phyloP scores from a whole-genome alignment of 2,888 invertebrate genomes.

The Hydriomena furcata region DNA sequence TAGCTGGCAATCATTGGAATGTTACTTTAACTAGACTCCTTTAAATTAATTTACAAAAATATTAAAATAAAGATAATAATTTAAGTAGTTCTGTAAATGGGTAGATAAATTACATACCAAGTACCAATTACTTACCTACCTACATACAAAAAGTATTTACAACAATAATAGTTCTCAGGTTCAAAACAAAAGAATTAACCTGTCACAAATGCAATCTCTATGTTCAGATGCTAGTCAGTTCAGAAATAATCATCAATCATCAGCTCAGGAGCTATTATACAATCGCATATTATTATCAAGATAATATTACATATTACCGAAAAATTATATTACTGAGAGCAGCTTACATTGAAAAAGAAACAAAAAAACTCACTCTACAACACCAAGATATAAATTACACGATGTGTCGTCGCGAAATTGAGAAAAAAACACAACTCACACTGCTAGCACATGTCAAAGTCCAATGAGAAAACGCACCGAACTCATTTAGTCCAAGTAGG shows the following conservation, averaged over 20 bases:
- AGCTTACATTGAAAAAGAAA: conserved; percentile 12
- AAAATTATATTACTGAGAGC: conserved; percentile 3
- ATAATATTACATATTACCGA: conserved; percentile 21
- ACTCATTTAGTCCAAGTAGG: conserved; percentile 74
- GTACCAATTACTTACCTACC: too few relatives aligned
- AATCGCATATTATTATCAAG: conserved; percentile 30
- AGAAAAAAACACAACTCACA: conserved; percentile 41
- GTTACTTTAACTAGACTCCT: too few relatives aligned
- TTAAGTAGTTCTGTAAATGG: too few relatives aligned
- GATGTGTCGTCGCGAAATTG: conserved; percentile 32
- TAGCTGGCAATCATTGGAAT: too few relatives aligned
- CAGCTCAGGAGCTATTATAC: too few relatives aligned
- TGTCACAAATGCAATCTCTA: conserved; percentile 10
- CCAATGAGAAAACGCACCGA: conserved; percentile 63
- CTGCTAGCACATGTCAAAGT: conserved; percentile 53
- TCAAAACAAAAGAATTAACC: neutral
- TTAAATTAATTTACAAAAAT: too few relatives aligned
- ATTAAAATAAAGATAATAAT: too few relatives aligned
- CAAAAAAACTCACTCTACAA: conserved; percentile 36
- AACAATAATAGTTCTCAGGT: neutral
- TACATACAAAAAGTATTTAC: too few relatives aligned
- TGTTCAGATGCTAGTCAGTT: neutral
- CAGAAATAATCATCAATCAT: neutral
- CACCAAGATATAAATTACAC: conserved; percentile 36
- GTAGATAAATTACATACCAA: too few relatives aligned